Base-by-base conservation (phyloP, 2,888 invertebrate species). In the Pyrochroa serraticornis region DNA sequence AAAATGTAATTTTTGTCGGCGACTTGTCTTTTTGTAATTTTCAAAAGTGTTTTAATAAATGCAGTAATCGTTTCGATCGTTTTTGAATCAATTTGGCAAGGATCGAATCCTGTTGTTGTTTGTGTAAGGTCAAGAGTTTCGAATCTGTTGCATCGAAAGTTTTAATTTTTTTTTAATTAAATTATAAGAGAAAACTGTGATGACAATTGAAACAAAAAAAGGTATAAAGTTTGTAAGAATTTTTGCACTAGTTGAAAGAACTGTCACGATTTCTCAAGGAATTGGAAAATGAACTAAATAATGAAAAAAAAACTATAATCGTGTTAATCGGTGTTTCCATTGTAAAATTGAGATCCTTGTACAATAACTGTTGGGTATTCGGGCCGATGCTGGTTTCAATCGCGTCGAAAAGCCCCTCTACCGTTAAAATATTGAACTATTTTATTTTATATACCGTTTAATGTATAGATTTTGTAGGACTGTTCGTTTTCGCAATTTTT, bases 371-470 rank as follows among this genome's bases (percentile, higher is more conserved):
- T 66, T 63, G 60, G 60, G 22, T 22, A 49, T 33, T 46, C 39
- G 7, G n/a, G 10, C 13, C 35, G 35, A 41, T 47, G 37, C 22
- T 3, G 7, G 36, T 51, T 42, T 31, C 9, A 2, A 3, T 14
- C 10, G 22, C 32, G 7, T n/a, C 32, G 13, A 43, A 41, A 22
- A 43, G 22, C 32, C 22, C 22, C 22, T 22, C 22, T 22, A 22
- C 22, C 22, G 22, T 22, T 39, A 39, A 36, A 39, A 42, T 33
- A 9, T 38, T 42, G 35, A 35, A 45, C 36, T 57, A 58, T 58
- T 64, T 64, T 64, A 59, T 64, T 61, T 64, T 64, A 49, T 63
- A 64, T 64, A 61, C 57, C 42, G 52, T 59, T 45, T 57, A 53
- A 48, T 53, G 58, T 58, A 53, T 58, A 58, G 58, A 51, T 49